Evolutionary conservation across 2,888 invertebrate genomes (phyloP), one percentile per base, ranked within the genome.

Genomic region (Drosophila borealis): DNA sequence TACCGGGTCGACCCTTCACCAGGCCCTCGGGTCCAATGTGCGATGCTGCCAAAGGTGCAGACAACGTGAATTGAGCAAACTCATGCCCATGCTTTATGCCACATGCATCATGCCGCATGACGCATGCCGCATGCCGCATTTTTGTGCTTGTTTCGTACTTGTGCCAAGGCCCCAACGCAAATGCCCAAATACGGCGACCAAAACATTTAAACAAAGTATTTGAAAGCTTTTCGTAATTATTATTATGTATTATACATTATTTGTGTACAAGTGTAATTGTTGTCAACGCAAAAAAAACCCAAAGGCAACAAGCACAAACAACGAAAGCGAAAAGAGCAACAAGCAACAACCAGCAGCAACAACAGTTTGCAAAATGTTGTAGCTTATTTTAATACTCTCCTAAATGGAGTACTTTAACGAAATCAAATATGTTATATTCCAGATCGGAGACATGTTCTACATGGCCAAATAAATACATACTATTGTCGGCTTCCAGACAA

Each of bases 141-240:
- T 25, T 70, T 13, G 56, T 54, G 57, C 54, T 39, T 39, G 51
- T 45, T 10, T 61, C 39, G 56, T 46, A 49, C 74, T 50, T 33
- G 41, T 57, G 78, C 53, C 75, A 74, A 74, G 70, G 70, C 64
- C 64, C 39, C 21, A 39, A 46, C 53, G 33, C 36, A 68, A 61
- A 63, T 59, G 45, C 55, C 59, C 62, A 74, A 75, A 68, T 41
- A 57, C 42, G 54, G 33, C 45, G 45, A 61, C 29, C 25, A 60
- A 71, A 81, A 63, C 78, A 70, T 70, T 71, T 67, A 54, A 78
- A 66, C 70, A 70, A 64, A 64, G 41, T 69, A 67, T 74, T 69
- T 70, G 70, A 82, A 80, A 83, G 87, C 87, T 83, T 75, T 83
- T 70, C 66, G 81, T 71, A 84, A 82, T 84, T 81, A 74, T 82